These are phyloP conservation scores for Pogonophryne albipinna DNA, from an alignment of 2,797 vertebrate species.

Conservation along the genomic window DNA sequence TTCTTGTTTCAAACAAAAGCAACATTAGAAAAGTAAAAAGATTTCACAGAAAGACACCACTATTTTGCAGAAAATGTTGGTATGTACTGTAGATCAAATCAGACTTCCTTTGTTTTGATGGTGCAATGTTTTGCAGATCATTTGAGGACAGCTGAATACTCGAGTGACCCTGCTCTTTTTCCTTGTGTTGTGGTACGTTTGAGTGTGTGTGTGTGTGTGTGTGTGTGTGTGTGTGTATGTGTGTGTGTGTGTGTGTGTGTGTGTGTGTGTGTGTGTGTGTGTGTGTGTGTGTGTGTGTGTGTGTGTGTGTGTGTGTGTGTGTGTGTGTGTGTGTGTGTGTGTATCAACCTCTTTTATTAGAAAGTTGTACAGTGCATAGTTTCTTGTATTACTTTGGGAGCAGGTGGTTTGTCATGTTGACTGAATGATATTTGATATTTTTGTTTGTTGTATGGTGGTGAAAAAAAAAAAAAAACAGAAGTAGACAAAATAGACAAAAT, in stretches of 20 bases:
- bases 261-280: slow-evolving; percentile 17
- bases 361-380: slow-evolving; percentile 38
- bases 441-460: slow-evolving; percentile 59
- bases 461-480: slow-evolving; percentile 51
- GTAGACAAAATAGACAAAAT: slow-evolving; percentile 49
- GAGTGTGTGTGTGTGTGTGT: slow-evolving; percentile 23
- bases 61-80: not conserved
- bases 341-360: slow-evolving; percentile 59
- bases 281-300: slow-evolving; percentile 20
- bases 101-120: not conserved
- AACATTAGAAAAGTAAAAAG: not conserved
- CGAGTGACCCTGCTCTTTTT: slow-evolving; percentile 26
- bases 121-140: slow-evolving; percentile 5
- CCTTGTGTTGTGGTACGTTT: slow-evolving; percentile 17
- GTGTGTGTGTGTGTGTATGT: too few relatives aligned
- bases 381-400: slow-evolving; percentile 54
- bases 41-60: not conserved
- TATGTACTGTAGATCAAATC: not conserved
- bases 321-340: slow-evolving; percentile 3
- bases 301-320: slow-evolving; percentile 5
- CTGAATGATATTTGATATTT: slow-evolving; percentile 80
- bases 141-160: slow-evolving; percentile 36
- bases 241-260: not conserved
- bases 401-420: slow-evolving; percentile 70
- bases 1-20: not conserved